Conservation (phyloP, 1,140 invertebrate genomes). For the Trachymyrmex septentrionalis region DNA sequence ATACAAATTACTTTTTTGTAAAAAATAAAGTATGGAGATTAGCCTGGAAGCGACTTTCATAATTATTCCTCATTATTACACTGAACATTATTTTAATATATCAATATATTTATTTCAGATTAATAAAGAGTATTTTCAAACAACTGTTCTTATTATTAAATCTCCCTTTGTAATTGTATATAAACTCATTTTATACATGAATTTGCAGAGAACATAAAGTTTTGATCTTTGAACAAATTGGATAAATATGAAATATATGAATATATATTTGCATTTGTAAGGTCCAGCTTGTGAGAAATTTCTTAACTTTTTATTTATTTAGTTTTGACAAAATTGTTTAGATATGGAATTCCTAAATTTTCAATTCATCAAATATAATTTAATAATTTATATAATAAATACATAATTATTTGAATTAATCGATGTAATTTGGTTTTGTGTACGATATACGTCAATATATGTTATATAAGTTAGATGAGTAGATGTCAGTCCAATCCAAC, state of each 20-base stretch:
- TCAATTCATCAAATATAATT: neutral
- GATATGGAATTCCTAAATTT: neutral
- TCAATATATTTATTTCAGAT: constrained; percentile 79
- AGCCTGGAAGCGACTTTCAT: constrained; percentile 78
- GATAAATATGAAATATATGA: neutral
- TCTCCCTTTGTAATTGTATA: neutral
- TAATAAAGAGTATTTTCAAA: constrained; percentile 72
- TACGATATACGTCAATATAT: too few relatives aligned
- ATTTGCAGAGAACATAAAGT: neutral
- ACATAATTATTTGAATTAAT: neutral
- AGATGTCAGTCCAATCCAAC: constrained; percentile 69
- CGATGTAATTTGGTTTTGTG: neutral
- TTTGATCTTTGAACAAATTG: neutral
- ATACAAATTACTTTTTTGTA: constrained; percentile 26
- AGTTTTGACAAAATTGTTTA: neutral
- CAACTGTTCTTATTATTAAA: constrained; percentile 25
- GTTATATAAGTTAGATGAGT: constrained; percentile 48
- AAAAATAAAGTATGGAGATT: constrained; percentile 64
- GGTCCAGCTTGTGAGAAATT: neutral
- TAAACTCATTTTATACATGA: neutral
- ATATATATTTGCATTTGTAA: neutral
- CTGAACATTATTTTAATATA: constrained; percentile 57
- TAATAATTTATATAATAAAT: neutral
- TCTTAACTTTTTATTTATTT: neutral
- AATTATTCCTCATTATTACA: constrained; percentile 7